phyloP scores from a whole-genome alignment of 2,113 vertebrate species.

The Microtus oregoni region DNA sequence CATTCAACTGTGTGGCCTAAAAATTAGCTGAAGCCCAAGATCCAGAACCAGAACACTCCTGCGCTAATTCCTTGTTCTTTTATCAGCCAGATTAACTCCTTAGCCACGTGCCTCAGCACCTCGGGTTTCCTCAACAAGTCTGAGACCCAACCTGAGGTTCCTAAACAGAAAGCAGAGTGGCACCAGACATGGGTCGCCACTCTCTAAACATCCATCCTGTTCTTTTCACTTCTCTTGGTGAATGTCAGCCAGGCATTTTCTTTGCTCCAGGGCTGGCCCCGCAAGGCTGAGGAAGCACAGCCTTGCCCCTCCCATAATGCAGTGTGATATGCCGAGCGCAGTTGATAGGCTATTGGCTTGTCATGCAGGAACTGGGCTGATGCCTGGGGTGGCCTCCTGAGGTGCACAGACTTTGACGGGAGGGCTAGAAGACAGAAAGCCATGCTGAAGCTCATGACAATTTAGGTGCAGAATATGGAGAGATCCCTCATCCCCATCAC shows the following conservation, averaged over 20 bases:
- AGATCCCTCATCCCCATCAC: neutral
- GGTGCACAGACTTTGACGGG: neutral
- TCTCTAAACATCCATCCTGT: neutral
- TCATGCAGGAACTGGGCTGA: neutral
- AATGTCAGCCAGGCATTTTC: neutral
- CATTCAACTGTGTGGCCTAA: neutral
- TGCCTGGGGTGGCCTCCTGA: neutral
- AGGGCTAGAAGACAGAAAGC: neutral
- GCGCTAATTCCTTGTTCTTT: neutral
- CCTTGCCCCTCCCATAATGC: neutral
- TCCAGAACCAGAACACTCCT: neutral
- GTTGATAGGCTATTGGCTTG: neutral
- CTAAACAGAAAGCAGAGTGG: too few species aligned
- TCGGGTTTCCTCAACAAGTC: accelerated
- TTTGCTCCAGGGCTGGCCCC: neutral
- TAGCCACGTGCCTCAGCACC: accelerated
- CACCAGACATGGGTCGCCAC: neutral
- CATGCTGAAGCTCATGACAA: neutral
- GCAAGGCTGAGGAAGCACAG: neutral
- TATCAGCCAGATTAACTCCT: neutral
- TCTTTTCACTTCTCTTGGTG: neutral
- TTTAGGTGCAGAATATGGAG: neutral
- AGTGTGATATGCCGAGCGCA: too few species aligned
- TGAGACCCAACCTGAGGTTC: neutral
- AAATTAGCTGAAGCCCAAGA: neutral